Percentiles rank a stretch among this genome's conserved stretches.
Conservation (phyloP, 2,797 vertebrate species). For the Urosaurus nigricauda region DNA sequence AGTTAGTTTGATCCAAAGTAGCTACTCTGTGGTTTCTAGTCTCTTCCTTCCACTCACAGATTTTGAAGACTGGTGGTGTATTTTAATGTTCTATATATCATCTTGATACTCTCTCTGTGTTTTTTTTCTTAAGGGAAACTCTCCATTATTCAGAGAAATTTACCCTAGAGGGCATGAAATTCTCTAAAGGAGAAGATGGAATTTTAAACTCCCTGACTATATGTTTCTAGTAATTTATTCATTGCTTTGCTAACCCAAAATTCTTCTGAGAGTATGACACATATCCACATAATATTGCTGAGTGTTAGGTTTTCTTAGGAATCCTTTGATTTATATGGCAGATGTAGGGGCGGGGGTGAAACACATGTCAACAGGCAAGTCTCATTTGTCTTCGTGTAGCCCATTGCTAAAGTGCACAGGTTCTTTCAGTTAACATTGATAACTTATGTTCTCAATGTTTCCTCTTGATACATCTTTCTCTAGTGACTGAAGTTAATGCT, state of each 20-base stretch:
- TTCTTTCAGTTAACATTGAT: conserved; percentile 55
- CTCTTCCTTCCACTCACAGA: background rate
- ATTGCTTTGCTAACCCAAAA: conserved; percentile 64
- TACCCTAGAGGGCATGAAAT: conserved; percentile 44
- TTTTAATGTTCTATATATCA: background rate
- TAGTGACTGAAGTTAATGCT: conserved; percentile 15
- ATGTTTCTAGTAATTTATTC: conserved; percentile 65
- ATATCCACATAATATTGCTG: conserved; percentile 54
- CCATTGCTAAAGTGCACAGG: conserved; percentile 47
- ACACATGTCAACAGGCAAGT: conserved; percentile 50
- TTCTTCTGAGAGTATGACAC: conserved; percentile 53
- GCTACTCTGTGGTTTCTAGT: background rate
- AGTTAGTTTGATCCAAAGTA: background rate
- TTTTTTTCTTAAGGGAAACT: background rate
- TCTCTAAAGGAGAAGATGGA: conserved; percentile 60
- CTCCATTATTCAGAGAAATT: conserved; percentile 57
- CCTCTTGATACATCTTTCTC: conserved; percentile 43
- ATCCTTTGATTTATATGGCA: conserved; percentile 58
- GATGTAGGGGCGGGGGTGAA: background rate
- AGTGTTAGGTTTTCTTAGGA: conserved; percentile 49
- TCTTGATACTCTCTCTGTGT: background rate
- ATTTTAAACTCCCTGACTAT: conserved; percentile 45
- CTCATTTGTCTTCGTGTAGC: background rate
- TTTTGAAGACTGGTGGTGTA: background rate
- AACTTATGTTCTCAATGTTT: conserved; percentile 40